phyloP scores from a whole-genome alignment of 1,140 invertebrate species.

The Agrypnia vestita region DNA sequence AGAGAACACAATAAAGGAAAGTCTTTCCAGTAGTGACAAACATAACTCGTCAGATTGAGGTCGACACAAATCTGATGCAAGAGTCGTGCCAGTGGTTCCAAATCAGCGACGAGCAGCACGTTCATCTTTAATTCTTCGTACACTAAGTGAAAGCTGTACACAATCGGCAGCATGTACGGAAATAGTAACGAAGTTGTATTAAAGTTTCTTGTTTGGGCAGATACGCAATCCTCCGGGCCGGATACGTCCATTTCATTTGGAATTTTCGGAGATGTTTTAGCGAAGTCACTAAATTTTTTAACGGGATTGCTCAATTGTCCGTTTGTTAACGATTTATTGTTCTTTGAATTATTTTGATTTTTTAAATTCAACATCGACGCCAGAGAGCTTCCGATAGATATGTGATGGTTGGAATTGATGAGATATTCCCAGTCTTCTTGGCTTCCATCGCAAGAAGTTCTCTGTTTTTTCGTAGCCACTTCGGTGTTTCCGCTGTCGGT shows the following conservation, averaged over 20 bases:
- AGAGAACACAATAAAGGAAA: slow-evolving; percentile 79
- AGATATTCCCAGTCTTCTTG: slow-evolving; percentile 87
- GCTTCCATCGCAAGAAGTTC: slow-evolving; percentile 76
- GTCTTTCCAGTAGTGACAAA: slow-evolving; percentile 90
- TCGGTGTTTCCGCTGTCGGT: slow-evolving; percentile 70
- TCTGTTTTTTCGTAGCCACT: slow-evolving; percentile 75
- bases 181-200: slow-evolving; percentile 82
- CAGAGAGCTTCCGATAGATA: slow-evolving; percentile 63
- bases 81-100: slow-evolving; percentile 81
- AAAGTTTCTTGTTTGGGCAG: slow-evolving; percentile 71
- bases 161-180: slow-evolving; percentile 81
- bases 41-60: slow-evolving; percentile 81
- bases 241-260: slow-evolving; percentile 54
- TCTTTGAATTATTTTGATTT: slow-evolving; percentile 39
- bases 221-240: slow-evolving; percentile 51
- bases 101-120: slow-evolving; percentile 78
- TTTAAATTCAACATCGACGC: slow-evolving; percentile 66
- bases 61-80: slow-evolving; percentile 87
- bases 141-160: slow-evolving; percentile 89
- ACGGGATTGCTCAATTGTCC: slow-evolving; percentile 33
- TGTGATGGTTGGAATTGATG: slow-evolving; percentile 76
- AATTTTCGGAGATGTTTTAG: slow-evolving; percentile 29
- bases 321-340: slow-evolving; percentile 27
- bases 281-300: slow-evolving; percentile 43
- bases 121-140: slow-evolving; percentile 95